Conservation (phyloP, 2,888 invertebrate species). For the Drosophila helvetica region DNA sequence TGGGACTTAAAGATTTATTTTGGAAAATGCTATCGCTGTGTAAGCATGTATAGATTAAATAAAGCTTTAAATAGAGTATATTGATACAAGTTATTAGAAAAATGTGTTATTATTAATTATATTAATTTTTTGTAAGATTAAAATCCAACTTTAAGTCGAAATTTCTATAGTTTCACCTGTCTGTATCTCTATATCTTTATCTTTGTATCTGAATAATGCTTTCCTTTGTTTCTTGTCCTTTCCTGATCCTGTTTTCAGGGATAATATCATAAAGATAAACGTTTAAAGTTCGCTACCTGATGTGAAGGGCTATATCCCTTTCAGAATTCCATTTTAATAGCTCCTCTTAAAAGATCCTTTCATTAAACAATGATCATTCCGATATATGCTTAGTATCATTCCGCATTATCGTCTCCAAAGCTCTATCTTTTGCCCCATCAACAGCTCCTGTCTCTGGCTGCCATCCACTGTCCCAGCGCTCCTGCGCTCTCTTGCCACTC, state of each 20-base stretch:
- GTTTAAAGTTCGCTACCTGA: not conserved
- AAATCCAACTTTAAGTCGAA: not conserved
- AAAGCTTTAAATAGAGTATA: not conserved
- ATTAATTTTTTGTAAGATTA: too few species aligned
- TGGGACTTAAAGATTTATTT: not conserved
- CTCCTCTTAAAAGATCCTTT: not conserved
- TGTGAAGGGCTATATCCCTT: too few species aligned
- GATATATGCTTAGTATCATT: conserved; percentile 13
- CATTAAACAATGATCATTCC: conserved; percentile 28
- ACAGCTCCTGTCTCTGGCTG: conserved; percentile 23
- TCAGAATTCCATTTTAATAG: not conserved
- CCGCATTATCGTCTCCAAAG: conserved; percentile 31
- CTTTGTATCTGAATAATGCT: too few species aligned
- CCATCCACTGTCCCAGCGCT: not conserved
- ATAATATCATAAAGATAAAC: not conserved
- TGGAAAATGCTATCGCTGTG: not conserved
- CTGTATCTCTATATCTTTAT: not conserved
- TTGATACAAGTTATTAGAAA: not conserved
- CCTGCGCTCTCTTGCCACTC: conserved; percentile 3
- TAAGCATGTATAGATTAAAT: not conserved
- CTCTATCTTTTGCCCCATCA: conserved; percentile 30
- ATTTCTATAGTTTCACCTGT: not conserved
- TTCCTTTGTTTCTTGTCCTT: too few species aligned
- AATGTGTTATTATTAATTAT: too few species aligned
- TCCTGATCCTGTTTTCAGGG: not conserved